Evolutionary conservation across 2,888 invertebrate species (phyloP).

Genomic region (Eurois occulta): DNA sequence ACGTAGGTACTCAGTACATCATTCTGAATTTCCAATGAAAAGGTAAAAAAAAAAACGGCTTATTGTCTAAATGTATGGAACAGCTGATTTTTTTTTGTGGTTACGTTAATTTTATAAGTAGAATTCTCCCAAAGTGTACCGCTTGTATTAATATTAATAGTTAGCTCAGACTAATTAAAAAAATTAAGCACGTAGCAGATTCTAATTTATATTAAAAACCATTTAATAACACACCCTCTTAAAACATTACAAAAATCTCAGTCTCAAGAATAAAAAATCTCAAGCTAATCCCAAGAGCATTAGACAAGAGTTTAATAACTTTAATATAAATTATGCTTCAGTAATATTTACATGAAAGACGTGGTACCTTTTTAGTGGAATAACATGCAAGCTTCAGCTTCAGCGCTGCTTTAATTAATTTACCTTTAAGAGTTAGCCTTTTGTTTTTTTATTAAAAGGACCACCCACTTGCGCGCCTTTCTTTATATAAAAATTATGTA

Average conservation of each 20-base stretch:
- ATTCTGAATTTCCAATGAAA: too few relatives aligned
- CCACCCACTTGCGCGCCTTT: constrained; percentile 50
- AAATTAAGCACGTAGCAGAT: background rate
- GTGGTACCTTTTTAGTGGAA: constrained; percentile 63
- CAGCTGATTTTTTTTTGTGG: too few relatives aligned
- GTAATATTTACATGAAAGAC: constrained; percentile 67
- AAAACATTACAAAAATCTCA: constrained; percentile 12
- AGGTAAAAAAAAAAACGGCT: too few relatives aligned
- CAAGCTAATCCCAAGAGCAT: constrained; percentile 41
- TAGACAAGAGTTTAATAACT: constrained; percentile 59
- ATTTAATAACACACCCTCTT: constrained; percentile 3
- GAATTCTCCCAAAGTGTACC: background rate
- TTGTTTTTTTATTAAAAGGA: constrained; percentile 63
- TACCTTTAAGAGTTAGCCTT: constrained; percentile 63
- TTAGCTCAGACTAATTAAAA: background rate
- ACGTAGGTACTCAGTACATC: too few relatives aligned
- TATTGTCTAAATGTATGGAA: too few relatives aligned
- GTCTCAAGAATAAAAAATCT: constrained; percentile 32
- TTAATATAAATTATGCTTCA: constrained; percentile 62
- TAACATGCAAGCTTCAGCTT: constrained; percentile 63
- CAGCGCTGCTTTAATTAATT: constrained; percentile 65
- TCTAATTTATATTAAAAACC: background rate
- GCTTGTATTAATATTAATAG: background rate
- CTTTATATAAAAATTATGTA: constrained; percentile 51
- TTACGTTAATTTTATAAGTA: background rate